Conservation (phyloP, 64 coral and sea anemone species). For the Dendrophyllia cribrosa region DNA sequence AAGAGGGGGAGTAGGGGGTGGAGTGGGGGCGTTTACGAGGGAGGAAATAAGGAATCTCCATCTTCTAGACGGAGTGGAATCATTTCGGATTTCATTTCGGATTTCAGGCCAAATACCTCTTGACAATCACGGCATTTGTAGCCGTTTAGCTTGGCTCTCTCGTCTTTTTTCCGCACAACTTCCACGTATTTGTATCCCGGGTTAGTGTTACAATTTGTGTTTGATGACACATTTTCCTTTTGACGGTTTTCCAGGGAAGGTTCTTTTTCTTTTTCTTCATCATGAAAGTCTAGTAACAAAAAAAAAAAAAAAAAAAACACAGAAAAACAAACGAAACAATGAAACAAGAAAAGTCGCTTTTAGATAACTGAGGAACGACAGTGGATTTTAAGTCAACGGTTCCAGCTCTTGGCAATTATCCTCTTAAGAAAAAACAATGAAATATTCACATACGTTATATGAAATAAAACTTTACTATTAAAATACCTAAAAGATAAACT, state of each 20-base stretch:
- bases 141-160: slow-evolving; percentile 91
- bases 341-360: neutral
- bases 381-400: too few species aligned
- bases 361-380: too few species aligned
- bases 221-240: slow-evolving; percentile 1
- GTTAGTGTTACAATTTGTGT: slow-evolving; percentile 26
- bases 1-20: too few species aligned
- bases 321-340: neutral
- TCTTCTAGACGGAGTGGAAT: too few species aligned
- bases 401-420: too few species aligned
- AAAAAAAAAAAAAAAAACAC: neutral
- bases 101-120: slow-evolving; percentile 32
- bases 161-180: slow-evolving; percentile 90
- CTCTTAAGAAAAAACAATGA: too few species aligned
- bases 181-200: slow-evolving; percentile 82
- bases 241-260: neutral
- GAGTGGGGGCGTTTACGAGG: neutral
- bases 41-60: neutral
- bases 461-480: too few species aligned
- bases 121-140: slow-evolving; percentile 94
- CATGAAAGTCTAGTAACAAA: neutral
- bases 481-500: too few species aligned
- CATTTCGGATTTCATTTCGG: neutral
- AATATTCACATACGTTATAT: too few species aligned
- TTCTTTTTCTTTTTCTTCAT: slow-evolving; percentile 14